Percentiles rank a stretch among this genome's conserved stretches.
Evolutionary conservation across 2,888 invertebrate species (phyloP).

Genomic region (Drosophila colorata): DNA sequence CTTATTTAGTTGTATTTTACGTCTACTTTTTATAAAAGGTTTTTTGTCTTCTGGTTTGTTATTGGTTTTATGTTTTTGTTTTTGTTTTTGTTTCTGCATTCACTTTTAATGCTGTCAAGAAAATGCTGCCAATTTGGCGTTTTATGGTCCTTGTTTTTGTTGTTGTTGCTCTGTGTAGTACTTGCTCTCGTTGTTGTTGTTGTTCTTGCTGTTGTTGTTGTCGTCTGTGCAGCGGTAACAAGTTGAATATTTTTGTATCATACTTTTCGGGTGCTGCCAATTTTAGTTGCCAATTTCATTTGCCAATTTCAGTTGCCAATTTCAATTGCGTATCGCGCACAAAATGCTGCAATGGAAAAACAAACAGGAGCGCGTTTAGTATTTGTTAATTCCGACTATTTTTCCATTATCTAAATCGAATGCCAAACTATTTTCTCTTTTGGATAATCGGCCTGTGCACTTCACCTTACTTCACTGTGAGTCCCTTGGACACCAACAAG

Average conservation of each 20-base stretch:
- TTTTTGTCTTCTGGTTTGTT: conserved; percentile 6
- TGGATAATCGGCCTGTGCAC: conserved; percentile 23
- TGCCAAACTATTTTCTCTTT: conserved; percentile 1
- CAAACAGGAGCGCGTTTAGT: conserved; percentile 1
- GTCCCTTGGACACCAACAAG: conserved; percentile 1
- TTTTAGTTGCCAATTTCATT: conserved; percentile 37
- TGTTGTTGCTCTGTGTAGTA: conserved; percentile 4
- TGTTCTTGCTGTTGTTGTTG: conserved; percentile 27
- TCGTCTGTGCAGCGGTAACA: conserved; percentile 54
- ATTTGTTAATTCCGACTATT: not conserved
- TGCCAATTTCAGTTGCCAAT: conserved; percentile 47
- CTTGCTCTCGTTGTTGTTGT: conserved; percentile 26
- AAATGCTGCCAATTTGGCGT: conserved; percentile 37
- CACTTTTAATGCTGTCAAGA: conserved; percentile 36
- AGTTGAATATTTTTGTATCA: conserved; percentile 65
- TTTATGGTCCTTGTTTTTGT: conserved; percentile 37
- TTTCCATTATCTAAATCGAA: not conserved
- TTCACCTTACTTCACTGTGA: conserved; percentile 11
- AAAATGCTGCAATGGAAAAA: conserved; percentile 64
- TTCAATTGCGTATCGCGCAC: conserved; percentile 51
- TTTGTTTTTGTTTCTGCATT: conserved; percentile 40
- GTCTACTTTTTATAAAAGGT: conserved; percentile 21
- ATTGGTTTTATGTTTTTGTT: conserved; percentile 25
- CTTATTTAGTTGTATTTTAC: conserved; percentile 43
- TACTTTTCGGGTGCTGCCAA: conserved; percentile 70